Evolutionary conservation across 2,888 invertebrate genomes (phyloP), one percentile per base, ranked within the genome.

Genomic region (Brachyptera risi): DNA sequence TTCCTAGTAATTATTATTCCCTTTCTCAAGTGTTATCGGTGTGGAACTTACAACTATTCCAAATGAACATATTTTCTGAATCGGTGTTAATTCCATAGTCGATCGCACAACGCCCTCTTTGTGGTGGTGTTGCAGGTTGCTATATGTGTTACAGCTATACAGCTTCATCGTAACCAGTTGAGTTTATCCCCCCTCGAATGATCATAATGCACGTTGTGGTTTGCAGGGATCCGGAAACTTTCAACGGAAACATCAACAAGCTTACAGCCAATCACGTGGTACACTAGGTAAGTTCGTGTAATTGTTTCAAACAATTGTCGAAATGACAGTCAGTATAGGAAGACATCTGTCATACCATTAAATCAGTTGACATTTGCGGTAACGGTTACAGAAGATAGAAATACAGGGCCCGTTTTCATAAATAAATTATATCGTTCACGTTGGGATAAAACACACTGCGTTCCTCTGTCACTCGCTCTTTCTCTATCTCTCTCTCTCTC

Each of bases 321-420:
- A 23, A 42, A 24, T 11, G 31, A 31, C 11, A 21, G 24, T 24
- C 24, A 24, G 47, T 19, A 17, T 19, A 24, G 49, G 49, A 49
- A 51, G 37, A 37, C 31, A 54, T 54, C 54, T 54, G 54, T 54
- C 54, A 54, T 37, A 11, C 37, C 23, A 19, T 37, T 35, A 37
- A 50, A 54, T 54, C 54, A 19, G 54, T 17, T 37, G 37, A 37
- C 54, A 54, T 37, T 17, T 54, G 47, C 23, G 35, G 54, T 35
- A 21, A 17, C 19, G 21, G 19, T 54, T 21, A 24, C 21, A 21
- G 47, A 47, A 24, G 11, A 31, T 5, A 31, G 5, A 7, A 11
- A 31, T 7, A 7, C 11, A 11, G 31, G 31, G 31, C 5, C 31
- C 7, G 11, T 31, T 31, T 31, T 31, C 31, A 31, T 31, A 31